Conservation (phyloP, 2,797 vertebrate genomes). For the Pipistrellus kuhlii region DNA sequence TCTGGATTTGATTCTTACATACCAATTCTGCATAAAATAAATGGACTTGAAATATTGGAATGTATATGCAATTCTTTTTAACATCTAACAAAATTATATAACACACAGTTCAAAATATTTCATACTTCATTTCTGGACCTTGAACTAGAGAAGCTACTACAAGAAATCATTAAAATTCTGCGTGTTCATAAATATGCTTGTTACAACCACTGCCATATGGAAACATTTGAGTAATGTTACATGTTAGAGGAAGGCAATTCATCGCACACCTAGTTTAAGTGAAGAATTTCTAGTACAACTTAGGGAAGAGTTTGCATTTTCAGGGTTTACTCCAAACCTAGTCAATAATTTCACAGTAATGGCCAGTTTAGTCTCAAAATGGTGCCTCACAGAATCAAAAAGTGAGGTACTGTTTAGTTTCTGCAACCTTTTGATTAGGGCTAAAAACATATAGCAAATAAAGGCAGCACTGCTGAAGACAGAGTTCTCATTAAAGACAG, state of each 20-base stretch:
- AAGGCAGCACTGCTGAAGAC: constrained; percentile 62
- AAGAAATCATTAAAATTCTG: background rate
- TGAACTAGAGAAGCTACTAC: background rate
- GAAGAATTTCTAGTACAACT: constrained; percentile 70
- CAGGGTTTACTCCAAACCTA: constrained; percentile 46
- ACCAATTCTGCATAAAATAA: constrained; percentile 1
- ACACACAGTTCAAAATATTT: background rate
- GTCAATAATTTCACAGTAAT: constrained; percentile 67
- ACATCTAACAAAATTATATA: constrained; percentile 31
- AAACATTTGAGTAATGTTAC: constrained; percentile 75
- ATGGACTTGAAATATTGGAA: background rate
- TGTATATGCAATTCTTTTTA: constrained; percentile 12
- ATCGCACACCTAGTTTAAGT: constrained; percentile 70
- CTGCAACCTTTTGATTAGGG: constrained; percentile 73
- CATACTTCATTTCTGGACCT: background rate
- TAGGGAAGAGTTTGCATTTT: constrained; percentile 65
- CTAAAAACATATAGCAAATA: constrained; percentile 64
- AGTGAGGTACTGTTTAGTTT: constrained; percentile 57
- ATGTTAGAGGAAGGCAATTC: constrained; percentile 80
- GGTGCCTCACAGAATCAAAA: constrained; percentile 72
- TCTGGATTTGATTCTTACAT: background rate
- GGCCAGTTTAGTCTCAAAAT: constrained; percentile 77
- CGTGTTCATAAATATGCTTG: constrained; percentile 40
- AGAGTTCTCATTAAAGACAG: constrained; percentile 30
- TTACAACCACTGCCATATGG: background rate